These are phyloP conservation scores for Drosophila burlai DNA, from an alignment of 1,140 invertebrate genomes.

Conservation along the genomic window DNA sequence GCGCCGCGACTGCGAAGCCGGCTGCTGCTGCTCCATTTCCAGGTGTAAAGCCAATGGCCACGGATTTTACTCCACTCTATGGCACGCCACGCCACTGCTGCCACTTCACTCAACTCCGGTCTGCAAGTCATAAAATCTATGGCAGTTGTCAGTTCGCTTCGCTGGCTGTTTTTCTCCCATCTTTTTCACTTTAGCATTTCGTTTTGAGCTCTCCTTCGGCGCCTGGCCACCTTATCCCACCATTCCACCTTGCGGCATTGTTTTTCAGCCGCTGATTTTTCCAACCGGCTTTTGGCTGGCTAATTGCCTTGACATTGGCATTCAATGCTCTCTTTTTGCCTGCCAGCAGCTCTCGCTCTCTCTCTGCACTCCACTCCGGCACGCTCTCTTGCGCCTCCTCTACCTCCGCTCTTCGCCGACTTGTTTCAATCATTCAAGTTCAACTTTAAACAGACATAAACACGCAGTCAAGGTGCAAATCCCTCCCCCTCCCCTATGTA, in stretches of 20 bases:
- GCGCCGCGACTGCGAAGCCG: slow-evolving; percentile 17
- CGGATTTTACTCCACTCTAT: slow-evolving; percentile 49
- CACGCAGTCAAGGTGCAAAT: slow-evolving; percentile 41
- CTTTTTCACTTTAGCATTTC: slow-evolving; percentile 45
- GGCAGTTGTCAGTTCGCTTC: slow-evolving; percentile 66
- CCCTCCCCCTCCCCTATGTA: slow-evolving; percentile 13
- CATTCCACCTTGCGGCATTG: slow-evolving; percentile 67
- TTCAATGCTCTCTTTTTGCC: slow-evolving; percentile 46
- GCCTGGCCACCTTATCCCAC: slow-evolving; percentile 3
- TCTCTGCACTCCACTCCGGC: not conserved
- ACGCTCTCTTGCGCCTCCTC: slow-evolving; percentile 9
- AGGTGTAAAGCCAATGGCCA: slow-evolving; percentile 62
- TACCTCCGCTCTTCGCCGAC: slow-evolving; percentile 23
- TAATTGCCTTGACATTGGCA: slow-evolving; percentile 83
- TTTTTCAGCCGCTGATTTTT: slow-evolving; percentile 74
- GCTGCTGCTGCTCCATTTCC: slow-evolving; percentile 68
- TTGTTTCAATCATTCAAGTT: slow-evolving; percentile 64
- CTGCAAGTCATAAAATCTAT: slow-evolving; percentile 80
- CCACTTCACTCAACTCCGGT: slow-evolving; percentile 20
- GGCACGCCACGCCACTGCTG: slow-evolving; percentile 5
- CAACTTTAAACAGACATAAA: slow-evolving; percentile 63
- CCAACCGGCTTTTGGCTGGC: slow-evolving; percentile 78
- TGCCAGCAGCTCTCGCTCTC: not conserved
- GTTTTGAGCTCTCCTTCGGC: slow-evolving; percentile 44
- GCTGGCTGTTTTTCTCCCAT: slow-evolving; percentile 53